Percentiles rank a stretch among this genome's conserved stretches.
phyloP scores from a whole-genome alignment of 1,140 invertebrate genomes.

The Batillaria attramentaria region DNA sequence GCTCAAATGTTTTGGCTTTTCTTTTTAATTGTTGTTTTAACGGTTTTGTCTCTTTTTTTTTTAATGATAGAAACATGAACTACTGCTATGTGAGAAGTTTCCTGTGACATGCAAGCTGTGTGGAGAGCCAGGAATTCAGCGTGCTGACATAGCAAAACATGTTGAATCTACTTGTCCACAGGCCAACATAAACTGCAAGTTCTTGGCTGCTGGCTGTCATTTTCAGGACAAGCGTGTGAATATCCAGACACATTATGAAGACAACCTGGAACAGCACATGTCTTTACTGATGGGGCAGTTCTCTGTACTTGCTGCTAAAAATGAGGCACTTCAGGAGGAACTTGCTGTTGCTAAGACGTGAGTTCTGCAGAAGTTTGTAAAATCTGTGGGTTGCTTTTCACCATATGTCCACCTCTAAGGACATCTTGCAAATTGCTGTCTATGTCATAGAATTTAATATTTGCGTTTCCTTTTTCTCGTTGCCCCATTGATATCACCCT shows the following conservation, averaged over 20 bases:
- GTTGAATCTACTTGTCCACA: slow-evolving; percentile 45
- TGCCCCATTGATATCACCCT: too few species aligned
- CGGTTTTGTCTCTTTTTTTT: slow-evolving; percentile 29
- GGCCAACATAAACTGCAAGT: slow-evolving; percentile 40
- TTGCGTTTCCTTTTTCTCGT: too few species aligned
- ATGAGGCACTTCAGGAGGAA: slow-evolving; percentile 22
- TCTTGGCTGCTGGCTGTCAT: slow-evolving; percentile 38
- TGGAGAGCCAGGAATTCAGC: slow-evolving; percentile 39
- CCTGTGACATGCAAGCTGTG: slow-evolving; percentile 49
- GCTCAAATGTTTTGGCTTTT: background rate
- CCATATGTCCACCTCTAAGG: too few species aligned
- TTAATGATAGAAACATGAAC: slow-evolving; percentile 52
- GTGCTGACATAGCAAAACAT: slow-evolving; percentile 42
- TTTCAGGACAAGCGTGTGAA: slow-evolving; percentile 41
- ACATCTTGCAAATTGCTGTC: too few species aligned
- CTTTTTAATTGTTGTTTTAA: background rate
- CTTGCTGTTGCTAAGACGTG: slow-evolving; percentile 8
- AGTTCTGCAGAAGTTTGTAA: too few species aligned
- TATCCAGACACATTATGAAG: slow-evolving; percentile 40
- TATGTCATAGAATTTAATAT: background rate
- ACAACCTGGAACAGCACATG: slow-evolving; percentile 34
- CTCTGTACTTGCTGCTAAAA: background rate
- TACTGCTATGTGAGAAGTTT: slow-evolving; percentile 46
- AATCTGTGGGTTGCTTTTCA: too few species aligned
- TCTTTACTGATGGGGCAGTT: slow-evolving; percentile 25